Evolutionary conservation across 2,888 invertebrate genomes (phyloP).

Genomic region (Rhamnusium bicolor): DNA sequence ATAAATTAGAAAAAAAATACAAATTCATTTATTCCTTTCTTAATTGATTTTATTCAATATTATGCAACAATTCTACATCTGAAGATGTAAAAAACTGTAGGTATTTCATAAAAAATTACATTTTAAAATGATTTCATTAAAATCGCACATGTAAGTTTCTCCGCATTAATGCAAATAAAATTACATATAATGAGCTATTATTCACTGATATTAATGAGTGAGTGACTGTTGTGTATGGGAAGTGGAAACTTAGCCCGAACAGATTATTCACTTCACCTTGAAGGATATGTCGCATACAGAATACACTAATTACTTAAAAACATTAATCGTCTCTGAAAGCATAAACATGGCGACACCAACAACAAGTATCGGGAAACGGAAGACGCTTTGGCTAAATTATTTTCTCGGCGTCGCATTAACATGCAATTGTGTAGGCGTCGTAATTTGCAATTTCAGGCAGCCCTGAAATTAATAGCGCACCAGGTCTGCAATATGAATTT

Average conservation of each 20-base stretch:
- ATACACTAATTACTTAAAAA: slow-evolving; percentile 12
- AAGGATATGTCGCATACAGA: neutral
- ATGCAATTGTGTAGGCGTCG: slow-evolving; percentile 8
- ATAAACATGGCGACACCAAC: neutral
- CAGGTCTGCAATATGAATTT: slow-evolving; percentile 2
- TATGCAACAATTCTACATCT: no score
- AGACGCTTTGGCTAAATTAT: slow-evolving; percentile 16
- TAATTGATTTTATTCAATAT: no score
- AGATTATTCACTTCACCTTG: slow-evolving; percentile 13
- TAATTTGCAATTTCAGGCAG: slow-evolving; percentile 22
- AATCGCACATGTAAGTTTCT: no score
- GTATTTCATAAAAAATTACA: no score
- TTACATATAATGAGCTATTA: neutral
- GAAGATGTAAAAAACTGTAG: no score
- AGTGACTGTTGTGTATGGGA: neutral
- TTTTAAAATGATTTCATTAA: no score
- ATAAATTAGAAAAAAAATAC: no score
- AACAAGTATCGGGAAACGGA: slow-evolving; percentile 9
- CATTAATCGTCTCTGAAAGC: slow-evolving; percentile 7
- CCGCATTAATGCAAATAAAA: neutral
- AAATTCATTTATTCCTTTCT: no score
- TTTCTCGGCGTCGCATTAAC: slow-evolving; percentile 18
- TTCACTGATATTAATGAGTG: neutral
- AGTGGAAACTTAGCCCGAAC: neutral
- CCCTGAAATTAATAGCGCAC: slow-evolving; percentile 18